Conservation (phyloP, 2,888 invertebrate species). For the Drosophila putrida region DNA sequence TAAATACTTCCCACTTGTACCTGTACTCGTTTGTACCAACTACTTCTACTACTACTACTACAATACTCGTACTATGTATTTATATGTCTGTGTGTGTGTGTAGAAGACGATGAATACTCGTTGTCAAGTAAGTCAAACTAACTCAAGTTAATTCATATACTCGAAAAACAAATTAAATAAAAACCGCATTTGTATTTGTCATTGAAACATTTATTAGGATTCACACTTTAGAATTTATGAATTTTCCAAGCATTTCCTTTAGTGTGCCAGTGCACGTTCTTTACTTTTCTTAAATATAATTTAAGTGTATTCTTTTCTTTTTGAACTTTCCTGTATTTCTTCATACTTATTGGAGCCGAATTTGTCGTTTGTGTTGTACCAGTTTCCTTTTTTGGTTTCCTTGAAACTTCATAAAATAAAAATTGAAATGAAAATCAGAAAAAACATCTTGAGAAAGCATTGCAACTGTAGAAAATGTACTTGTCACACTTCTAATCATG, state of each 20-base stretch:
- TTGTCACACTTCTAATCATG: constrained; percentile 27
- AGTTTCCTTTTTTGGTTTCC: constrained; percentile 23
- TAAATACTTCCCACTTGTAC: constrained; percentile 54
- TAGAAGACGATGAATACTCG: constrained; percentile 88
- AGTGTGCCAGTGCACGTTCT: constrained; percentile 72
- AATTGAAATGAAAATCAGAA: constrained; percentile 4
- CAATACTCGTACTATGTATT: constrained; percentile 71
- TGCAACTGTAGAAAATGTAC: constrained; percentile 39
- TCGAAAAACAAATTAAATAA: constrained; percentile 36
- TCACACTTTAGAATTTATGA: constrained; percentile 48
- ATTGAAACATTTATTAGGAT: constrained; percentile 42
- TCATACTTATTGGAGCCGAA: constrained; percentile 26
- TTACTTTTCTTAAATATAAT: constrained; percentile 18
- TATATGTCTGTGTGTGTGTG: constrained; percentile 79
- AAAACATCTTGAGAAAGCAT: constrained; percentile 20
- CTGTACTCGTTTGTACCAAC: constrained; percentile 48
- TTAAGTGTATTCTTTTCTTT: constrained; percentile 22
- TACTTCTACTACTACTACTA: constrained; percentile 56
- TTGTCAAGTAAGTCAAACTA: constrained; percentile 88
- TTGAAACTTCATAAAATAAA: constrained; percentile 5
- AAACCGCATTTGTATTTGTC: constrained; percentile 57
- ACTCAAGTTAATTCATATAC: constrained; percentile 52
- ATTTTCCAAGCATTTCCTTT: constrained; percentile 33
- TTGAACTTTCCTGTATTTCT: constrained; percentile 10
- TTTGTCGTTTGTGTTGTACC: constrained; percentile 44